Base-by-base conservation (phyloP, 2,797 vertebrate species). In the Amniataba percoides region DNA sequence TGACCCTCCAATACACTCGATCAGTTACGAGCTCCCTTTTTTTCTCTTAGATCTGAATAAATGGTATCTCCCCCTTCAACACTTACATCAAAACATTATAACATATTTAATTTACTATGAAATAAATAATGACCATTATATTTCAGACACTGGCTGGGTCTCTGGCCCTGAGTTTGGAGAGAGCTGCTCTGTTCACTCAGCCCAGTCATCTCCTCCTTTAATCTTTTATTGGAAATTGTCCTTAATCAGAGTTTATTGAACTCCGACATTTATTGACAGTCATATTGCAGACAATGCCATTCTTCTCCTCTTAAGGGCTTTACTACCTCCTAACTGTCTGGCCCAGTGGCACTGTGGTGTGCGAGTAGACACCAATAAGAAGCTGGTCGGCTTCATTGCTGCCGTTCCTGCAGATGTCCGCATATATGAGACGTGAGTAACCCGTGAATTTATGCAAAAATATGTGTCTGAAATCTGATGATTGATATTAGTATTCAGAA, bases 351-450 rank as follows among this genome's bases (percentile, higher is more conserved):
- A 98, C 90, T 98, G 97, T 5, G 97, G 97, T 13, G 96, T 99
- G 80, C 90, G 98, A 68, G 97, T 99, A 56, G 94, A 96, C 65
- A 89, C 95, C 72, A 99, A 96, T 93, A 96, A 96, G 88, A 99
- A 99, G 87, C 92, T 99, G 77, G 97, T 99, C 39, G 98, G 98
- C 58, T 99, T 99, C 91, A 97, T 99, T 72, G 97, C 97, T 0
- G 98, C 97, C 0, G 95, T 98, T 85, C 97, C 98, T n/a, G 95
- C 95, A 78, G 93, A 92, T 13, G 94, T 98, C 83, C 93, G 95
- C 63, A 94, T 98, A 92, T 97, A 97, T 19, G 96, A 97, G 83
- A 94, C 60, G 98, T 99, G 93, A 97, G 97, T 88, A 43, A 8
- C 31, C 74, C 61, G 43, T 69, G 14, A 78, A 85, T 73, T 43